A percentile compares a stretch with the other conserved stretches of the same genome.
phyloP scores from a whole-genome alignment of 1,140 invertebrate genomes.

The Trichonephila inaurata region DNA sequence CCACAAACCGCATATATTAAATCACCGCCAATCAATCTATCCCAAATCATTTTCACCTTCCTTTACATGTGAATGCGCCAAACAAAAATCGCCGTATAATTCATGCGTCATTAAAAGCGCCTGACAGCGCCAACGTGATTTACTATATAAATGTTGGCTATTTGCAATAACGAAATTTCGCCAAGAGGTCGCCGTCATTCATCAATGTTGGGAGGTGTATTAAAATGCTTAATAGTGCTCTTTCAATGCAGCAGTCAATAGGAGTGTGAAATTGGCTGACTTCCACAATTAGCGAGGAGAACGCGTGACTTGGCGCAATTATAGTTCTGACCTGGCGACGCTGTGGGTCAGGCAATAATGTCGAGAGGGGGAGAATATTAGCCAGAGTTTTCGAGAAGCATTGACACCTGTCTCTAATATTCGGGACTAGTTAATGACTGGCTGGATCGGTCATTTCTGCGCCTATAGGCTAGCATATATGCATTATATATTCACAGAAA shows the following conservation, averaged over 20 bases:
- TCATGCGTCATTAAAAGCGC: slow-evolving; percentile 23
- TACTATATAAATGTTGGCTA: slow-evolving; percentile 10
- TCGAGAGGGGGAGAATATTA: not conserved
- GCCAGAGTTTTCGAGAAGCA: not conserved
- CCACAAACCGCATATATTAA: not conserved
- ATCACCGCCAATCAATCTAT: not conserved
- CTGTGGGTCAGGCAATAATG: not conserved
- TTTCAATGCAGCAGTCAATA: not conserved
- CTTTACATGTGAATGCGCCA: not conserved
- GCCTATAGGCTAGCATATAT: not conserved
- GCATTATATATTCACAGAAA: not conserved
- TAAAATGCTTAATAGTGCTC: not conserved
- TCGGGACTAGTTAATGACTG: not conserved
- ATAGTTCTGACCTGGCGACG: slow-evolving; percentile 18
- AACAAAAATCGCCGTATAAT: not conserved
- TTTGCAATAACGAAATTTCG: slow-evolving; percentile 38
- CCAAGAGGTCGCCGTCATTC: slow-evolving; percentile 10
- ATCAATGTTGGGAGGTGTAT: not conserved
- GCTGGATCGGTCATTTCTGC: not conserved
- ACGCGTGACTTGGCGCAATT: slow-evolving; percentile 29
- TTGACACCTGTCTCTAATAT: slow-evolving; percentile 11
- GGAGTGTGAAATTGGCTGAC: slow-evolving; percentile 19
- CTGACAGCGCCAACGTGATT: not conserved
- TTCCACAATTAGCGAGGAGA: slow-evolving; percentile 14
- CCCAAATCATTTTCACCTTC: not conserved